Conservation (phyloP, 2,888 invertebrate species). For the Bibio marci region DNA sequence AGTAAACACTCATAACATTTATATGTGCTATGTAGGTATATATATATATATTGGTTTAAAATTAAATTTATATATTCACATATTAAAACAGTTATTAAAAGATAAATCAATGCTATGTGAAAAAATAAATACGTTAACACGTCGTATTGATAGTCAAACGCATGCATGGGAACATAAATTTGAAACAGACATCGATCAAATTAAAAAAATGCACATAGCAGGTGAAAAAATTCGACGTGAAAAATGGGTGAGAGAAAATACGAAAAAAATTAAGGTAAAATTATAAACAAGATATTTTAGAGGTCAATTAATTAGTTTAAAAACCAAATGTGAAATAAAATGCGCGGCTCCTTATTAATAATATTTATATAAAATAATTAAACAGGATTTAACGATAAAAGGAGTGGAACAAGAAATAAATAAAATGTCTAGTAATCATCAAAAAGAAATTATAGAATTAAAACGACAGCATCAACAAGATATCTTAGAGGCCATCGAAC, state of each 20-base stretch:
- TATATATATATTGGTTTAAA: not conserved
- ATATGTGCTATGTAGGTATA: not conserved
- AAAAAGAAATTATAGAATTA: constrained; percentile 39
- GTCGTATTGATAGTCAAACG: constrained; percentile 31
- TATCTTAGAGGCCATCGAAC: constrained; percentile 49
- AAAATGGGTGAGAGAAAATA: constrained; percentile 68
- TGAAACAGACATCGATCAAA: constrained; percentile 52
- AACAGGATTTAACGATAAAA: constrained; percentile 67
- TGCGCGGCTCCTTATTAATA: not conserved
- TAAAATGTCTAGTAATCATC: constrained; percentile 56
- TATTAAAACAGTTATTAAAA: constrained; percentile 40
- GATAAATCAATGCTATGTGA: constrained; percentile 65
- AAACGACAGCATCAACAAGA: constrained; percentile 40
- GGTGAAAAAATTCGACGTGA: constrained; percentile 59
- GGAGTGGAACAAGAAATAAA: constrained; percentile 72
- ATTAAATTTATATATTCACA: not conserved
- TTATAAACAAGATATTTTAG: not conserved
- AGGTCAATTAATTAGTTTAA: not conserved
- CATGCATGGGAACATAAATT: constrained; percentile 59
- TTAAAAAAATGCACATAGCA: constrained; percentile 58
- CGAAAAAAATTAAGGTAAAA: constrained; percentile 64
- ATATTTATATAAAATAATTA: not conserved
- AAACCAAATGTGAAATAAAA: not conserved
- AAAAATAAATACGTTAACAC: constrained; percentile 26
- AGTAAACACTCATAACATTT: not conserved